Conservation (phyloP, 1,140 invertebrate species). For the Panonychus citri region DNA sequence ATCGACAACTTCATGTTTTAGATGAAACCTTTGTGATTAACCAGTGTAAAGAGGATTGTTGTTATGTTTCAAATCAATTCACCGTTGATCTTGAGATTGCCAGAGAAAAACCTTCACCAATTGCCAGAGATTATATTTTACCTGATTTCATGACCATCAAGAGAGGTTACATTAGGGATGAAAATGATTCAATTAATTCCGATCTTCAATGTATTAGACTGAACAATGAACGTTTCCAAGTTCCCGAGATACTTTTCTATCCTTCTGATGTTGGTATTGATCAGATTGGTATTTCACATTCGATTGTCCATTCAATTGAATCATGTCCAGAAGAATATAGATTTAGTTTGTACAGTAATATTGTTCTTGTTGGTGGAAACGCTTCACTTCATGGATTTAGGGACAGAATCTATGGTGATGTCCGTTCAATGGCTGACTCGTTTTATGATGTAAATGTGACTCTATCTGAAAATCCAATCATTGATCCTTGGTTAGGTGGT, state of each 20-base stretch:
- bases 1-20: constrained; percentile 85
- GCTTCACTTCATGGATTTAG: constrained; percentile 44
- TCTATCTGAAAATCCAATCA: constrained; percentile 40
- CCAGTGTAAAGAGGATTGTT: constrained; percentile 92
- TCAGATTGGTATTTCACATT: constrained; percentile 82
- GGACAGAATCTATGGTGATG: constrained; percentile 46
- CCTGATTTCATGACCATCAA: constrained; percentile 75
- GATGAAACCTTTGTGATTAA: constrained; percentile 98
- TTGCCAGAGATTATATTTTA: constrained; percentile 72
- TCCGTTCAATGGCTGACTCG: constrained; percentile 47
- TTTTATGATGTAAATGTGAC: constrained; percentile 47
- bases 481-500: constrained; percentile 70
- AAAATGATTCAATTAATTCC: constrained; percentile 20
- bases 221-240: constrained; percentile 52
- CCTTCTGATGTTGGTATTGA: constrained; percentile 83
- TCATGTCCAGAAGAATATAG: constrained; percentile 33
- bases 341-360: constrained; percentile 61
- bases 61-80: constrained; percentile 74
- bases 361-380: constrained; percentile 77
- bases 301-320: constrained; percentile 44
- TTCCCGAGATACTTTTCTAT: constrained; percentile 83
- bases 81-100: constrained; percentile 56
- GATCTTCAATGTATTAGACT: constrained; percentile 46
- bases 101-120: constrained; percentile 34
- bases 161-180: constrained; percentile 43